Conservation (phyloP, 64 coral and sea anemone species). For the Montipora sp. region DNA sequence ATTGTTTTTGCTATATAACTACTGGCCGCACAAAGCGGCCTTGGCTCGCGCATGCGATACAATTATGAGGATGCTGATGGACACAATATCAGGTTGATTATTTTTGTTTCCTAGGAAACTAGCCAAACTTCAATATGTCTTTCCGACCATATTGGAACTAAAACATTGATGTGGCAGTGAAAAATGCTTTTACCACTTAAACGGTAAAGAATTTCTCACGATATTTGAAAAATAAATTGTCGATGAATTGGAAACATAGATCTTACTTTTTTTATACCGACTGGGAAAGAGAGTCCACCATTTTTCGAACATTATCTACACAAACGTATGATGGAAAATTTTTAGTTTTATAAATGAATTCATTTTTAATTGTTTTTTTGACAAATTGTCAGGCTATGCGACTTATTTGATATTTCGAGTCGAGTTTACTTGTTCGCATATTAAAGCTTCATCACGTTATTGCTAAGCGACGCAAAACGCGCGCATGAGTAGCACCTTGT, state of each 20-base stretch:
- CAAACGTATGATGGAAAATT: not conserved
- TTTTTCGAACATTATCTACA: not conserved
- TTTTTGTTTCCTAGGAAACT: slow-evolving; percentile 35
- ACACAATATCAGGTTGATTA: slow-evolving; percentile 2
- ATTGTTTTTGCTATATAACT: no score
- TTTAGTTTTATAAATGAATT: not conserved
- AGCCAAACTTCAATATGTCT: not conserved
- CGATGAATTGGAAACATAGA: not conserved
- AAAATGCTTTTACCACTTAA: not conserved
- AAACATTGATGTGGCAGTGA: not conserved
- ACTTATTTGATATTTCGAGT: not conserved
- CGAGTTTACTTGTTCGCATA: not conserved
- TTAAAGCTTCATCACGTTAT: not conserved
- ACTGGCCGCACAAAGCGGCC: no score
- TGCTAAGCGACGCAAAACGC: slow-evolving; percentile 24
- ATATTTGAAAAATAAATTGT: not conserved
- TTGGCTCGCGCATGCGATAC: not conserved
- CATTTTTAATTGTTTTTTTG: not conserved
- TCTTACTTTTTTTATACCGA: no score
- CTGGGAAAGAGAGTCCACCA: no score
- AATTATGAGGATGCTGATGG: not conserved
- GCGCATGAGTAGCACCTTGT: not conserved
- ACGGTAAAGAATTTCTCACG: not conserved
- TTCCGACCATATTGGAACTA: not conserved
- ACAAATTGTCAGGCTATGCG: not conserved